Evolutionary conservation across 2,888 invertebrate species (phyloP).

Genomic region (Pediacus dermestoides): DNA sequence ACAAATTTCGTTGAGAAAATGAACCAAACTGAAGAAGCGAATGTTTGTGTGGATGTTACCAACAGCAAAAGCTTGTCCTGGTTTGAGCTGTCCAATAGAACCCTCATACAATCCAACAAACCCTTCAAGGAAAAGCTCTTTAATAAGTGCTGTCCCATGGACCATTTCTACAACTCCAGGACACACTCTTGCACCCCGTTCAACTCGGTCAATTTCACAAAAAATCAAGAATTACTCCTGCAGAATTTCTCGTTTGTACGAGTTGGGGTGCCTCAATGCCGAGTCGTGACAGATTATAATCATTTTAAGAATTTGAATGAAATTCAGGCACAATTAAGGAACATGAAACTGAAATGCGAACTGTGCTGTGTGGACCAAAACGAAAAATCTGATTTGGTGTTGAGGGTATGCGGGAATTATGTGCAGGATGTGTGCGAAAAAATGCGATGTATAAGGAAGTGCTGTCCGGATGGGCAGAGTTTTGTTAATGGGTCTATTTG

Average conservation of each 20-base stretch:
- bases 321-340: conserved; percentile 5
- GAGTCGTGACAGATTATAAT: conserved; percentile 29
- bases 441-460: conserved; percentile 52
- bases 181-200: conserved; percentile 28
- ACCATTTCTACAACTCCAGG: conserved; percentile 28
- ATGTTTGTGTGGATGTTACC: too few relatives aligned
- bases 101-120: too few relatives aligned
- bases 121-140: too few relatives aligned
- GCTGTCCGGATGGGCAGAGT: conserved; percentile 56
- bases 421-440: conserved; percentile 29
- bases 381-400: conserved; percentile 20
- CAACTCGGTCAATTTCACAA: too few relatives aligned
- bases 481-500: conserved; percentile 41
- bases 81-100: too few relatives aligned
- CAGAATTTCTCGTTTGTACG: too few relatives aligned
- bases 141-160: conserved; percentile 39
- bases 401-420: conserved; percentile 33
- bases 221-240: conserved; percentile 2
- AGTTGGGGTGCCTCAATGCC: conserved; percentile 34
- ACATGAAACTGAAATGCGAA: conserved; percentile 8
- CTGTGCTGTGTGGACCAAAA: conserved; percentile 29
- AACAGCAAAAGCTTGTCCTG: too few relatives aligned
- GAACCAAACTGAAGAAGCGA: too few relatives aligned
- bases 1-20: too few relatives aligned
- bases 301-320: conserved; percentile 4